Base-by-base conservation (phyloP, 1,140 invertebrate species). In the Zaprionus tsacasi region DNA sequence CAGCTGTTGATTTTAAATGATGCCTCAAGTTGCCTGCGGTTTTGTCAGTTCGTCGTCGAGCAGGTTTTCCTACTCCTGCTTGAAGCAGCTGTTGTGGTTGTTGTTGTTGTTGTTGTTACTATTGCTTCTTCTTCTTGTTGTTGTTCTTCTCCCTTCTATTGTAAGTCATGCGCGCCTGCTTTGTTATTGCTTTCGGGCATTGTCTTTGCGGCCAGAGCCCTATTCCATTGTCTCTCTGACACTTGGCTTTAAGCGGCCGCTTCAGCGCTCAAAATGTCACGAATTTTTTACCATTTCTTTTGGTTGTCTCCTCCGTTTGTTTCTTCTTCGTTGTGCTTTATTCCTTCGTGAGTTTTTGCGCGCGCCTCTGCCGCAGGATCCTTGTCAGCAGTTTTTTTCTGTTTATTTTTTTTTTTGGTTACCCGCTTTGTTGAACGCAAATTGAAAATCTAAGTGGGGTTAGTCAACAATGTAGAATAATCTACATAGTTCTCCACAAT, bases 1-100 rank as follows among this genome's bases (percentile, higher is more conserved):
- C 83, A 88, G 82, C 82, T 87, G 82, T 87, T 87, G 83, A 83
- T 83, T 87, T 87, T 80, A 80, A 88, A 82, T 87, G 76, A 81
- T 88, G 68, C 79, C 57, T 43, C 75, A 63, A 71, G 67, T 72
- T 86, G 71, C 60, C 76, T 79, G 82, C 65, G 80, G 83, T 80
- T 83, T 87, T 87, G 72, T 83, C 67, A 77, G 63, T 75, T 78
- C 54, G 52, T 48, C 58, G 65, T 21, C 21, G 21, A 21, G 21
- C 21, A 48, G 61, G 33, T 10, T 55, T 55, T 30, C 38, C 27
- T 30, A 1, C 27, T 55, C 58, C 27, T 5, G 21, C 11, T 45
- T 38, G 8, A n/a, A 45, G 40, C 25, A 15, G 58, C 36, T 60
- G 58, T 81, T 85, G 68, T 80, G 40, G 76, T 69, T 76, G 27